These are phyloP conservation scores for Lampris incognitus DNA, from an alignment of 2,113 vertebrate genomes.

Conservation along the genomic window DNA sequence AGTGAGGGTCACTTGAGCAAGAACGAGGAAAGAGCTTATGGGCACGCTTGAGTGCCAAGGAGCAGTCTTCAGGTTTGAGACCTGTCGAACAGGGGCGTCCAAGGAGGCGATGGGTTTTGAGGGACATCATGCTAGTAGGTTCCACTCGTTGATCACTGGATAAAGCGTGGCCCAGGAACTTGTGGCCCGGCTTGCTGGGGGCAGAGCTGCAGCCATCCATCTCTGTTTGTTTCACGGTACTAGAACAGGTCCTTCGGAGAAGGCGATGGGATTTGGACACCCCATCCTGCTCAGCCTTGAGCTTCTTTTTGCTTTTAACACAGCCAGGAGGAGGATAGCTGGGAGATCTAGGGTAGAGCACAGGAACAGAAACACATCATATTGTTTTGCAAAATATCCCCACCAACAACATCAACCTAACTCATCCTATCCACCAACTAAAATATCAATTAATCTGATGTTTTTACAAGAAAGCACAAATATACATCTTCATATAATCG, in stretches of 20 bases:
- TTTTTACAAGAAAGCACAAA: too few relatives aligned
- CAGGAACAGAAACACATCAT: background rate
- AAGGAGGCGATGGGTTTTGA: slow-evolving; percentile 88
- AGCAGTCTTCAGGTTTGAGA: slow-evolving; percentile 84
- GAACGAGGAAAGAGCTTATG: slow-evolving; percentile 86
- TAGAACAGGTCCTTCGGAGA: slow-evolving; percentile 87
- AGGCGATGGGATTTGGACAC: slow-evolving; percentile 90
- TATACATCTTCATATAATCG: too few relatives aligned
- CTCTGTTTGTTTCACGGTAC: slow-evolving; percentile 84
- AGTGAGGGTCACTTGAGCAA: slow-evolving; percentile 85
- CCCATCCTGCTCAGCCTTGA: slow-evolving; percentile 89
- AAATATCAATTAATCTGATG: too few relatives aligned
- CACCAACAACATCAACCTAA: background rate
- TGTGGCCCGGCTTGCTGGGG: slow-evolving; percentile 80
- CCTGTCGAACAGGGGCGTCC: slow-evolving; percentile 82
- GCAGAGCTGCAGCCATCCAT: slow-evolving; percentile 80
- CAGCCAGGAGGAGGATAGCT: slow-evolving; percentile 93
- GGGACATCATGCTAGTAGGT: slow-evolving; percentile 75
- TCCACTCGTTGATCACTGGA: slow-evolving; percentile 87
- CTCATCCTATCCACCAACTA: too few relatives aligned
- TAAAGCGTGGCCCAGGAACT: slow-evolving; percentile 86
- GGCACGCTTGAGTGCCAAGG: slow-evolving; percentile 72
- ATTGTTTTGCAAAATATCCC: background rate
- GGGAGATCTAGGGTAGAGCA: slow-evolving; percentile 83
- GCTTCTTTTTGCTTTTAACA: slow-evolving; percentile 90